These are phyloP conservation scores for Plecotus auritus DNA, from an alignment of 2,113 vertebrate species.

Conservation along the genomic window DNA sequence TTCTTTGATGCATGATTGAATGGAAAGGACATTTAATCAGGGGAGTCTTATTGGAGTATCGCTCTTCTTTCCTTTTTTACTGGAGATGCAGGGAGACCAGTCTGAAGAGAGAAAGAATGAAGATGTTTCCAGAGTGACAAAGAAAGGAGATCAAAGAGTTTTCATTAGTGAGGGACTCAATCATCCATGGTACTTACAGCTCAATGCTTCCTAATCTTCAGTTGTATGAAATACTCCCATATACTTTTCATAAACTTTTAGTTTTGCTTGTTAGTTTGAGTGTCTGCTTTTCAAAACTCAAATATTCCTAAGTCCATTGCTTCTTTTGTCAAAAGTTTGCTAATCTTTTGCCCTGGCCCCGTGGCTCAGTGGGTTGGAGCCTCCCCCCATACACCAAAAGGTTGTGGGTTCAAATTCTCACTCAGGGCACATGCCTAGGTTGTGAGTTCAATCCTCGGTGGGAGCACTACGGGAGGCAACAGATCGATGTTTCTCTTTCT, in stretches of 20 bases:
- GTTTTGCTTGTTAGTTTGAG: not conserved
- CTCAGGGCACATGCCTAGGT: not conserved
- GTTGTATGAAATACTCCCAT: not conserved
- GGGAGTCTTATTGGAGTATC: not conserved
- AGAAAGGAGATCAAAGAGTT: not conserved
- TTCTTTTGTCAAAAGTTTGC: not conserved
- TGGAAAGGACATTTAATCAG: not conserved
- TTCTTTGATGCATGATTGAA: not conserved
- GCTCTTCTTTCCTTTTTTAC: not conserved
- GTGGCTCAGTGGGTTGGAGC: not conserved
- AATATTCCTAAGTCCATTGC: not conserved
- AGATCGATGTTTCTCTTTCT: not conserved
- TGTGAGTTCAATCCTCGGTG: not conserved
- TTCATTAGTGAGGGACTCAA: not conserved
- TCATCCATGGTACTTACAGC: not conserved
- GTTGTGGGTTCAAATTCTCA: not conserved
- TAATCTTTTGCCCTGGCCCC: not conserved
- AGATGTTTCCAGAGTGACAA: not conserved
- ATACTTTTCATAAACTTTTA: not conserved
- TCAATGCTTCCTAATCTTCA: not conserved
- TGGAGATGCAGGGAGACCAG: not conserved
- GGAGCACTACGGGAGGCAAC: no score
- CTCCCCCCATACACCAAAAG: not conserved
- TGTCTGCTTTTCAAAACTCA: not conserved
- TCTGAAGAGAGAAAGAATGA: not conserved